Conservation (phyloP, 1,140 invertebrate species). For the Temnothorax curvispinosus region DNA sequence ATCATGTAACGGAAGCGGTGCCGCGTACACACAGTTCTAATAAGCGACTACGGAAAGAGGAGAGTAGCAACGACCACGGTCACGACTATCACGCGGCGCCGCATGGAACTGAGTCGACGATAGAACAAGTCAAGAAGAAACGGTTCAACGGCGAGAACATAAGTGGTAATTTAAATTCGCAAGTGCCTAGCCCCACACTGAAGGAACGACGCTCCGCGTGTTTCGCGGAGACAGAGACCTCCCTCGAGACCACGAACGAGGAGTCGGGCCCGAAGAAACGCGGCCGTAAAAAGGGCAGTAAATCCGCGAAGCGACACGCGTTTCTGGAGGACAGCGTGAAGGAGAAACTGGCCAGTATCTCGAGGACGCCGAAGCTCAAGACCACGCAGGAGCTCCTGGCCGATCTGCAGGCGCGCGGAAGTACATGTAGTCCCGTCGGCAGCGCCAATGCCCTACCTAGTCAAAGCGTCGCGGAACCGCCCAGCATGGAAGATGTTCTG, state of each 20-base stretch:
- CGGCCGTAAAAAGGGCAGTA: conserved; percentile 90
- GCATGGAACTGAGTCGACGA: conserved; percentile 55
- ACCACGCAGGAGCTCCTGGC: conserved; percentile 94
- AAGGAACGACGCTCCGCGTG: conserved; percentile 70
- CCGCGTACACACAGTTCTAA: conserved; percentile 88
- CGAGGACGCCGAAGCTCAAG: conserved; percentile 91
- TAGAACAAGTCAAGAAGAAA: conserved; percentile 77
- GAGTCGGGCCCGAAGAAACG: conserved; percentile 87
- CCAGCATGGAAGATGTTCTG: conserved; percentile 80
- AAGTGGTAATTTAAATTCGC: conserved; percentile 81
- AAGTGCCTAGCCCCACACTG: conserved; percentile 84
- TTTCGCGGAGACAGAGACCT: conserved; percentile 74
- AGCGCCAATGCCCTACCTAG: conserved; percentile 80
- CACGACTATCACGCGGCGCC: neutral
- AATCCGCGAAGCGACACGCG: conserved; percentile 86
- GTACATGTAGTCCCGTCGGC: conserved; percentile 73
- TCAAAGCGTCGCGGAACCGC: conserved; percentile 80
- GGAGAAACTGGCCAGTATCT: conserved; percentile 88
- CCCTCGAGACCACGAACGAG: conserved; percentile 68
- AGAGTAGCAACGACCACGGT: conserved; percentile 61
- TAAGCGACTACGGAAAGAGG: conserved; percentile 88
- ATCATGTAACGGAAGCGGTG: conserved; percentile 84
- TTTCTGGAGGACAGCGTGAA: conserved; percentile 87
- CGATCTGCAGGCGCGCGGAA: conserved; percentile 89
- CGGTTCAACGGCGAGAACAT: conserved; percentile 84